Percentiles rank a stretch among this genome's conserved stretches.
Conservation (phyloP, 2,888 invertebrate genomes). For the Lochmaea crataegi region DNA sequence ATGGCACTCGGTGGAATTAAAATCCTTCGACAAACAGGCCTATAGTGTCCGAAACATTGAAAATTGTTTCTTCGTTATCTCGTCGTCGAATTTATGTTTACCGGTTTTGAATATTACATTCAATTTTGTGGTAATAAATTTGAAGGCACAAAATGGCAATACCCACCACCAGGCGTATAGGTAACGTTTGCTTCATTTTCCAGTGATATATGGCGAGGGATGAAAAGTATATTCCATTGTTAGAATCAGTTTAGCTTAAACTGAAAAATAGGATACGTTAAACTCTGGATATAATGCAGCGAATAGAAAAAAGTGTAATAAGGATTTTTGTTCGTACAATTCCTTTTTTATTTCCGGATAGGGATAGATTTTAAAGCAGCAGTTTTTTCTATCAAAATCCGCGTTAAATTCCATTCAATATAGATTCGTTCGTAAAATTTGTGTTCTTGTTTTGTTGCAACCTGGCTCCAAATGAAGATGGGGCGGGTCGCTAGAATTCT, state of each 20-base stretch:
- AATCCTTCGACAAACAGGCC: conserved; percentile 5
- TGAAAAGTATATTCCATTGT: conserved; percentile 10
- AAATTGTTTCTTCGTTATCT: conserved; percentile 35
- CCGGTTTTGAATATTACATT: conserved; percentile 35
- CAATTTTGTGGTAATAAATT: conserved; percentile 33
- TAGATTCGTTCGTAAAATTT: too few species aligned
- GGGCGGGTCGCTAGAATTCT: too few species aligned
- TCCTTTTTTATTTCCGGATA: too few species aligned
- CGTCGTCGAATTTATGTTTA: conserved; percentile 31
- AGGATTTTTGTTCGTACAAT: too few species aligned
- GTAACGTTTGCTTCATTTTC: conserved; percentile 25
- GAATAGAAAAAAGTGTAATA: background rate
- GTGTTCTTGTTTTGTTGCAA: too few species aligned
- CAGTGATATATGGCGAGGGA: background rate
- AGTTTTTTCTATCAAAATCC: too few species aligned
- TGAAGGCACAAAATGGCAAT: conserved; percentile 23
- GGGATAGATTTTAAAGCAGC: too few species aligned
- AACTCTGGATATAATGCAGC: background rate
- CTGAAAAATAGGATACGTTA: conserved; percentile 2
- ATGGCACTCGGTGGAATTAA: conserved; percentile 2
- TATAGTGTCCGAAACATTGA: conserved; percentile 18
- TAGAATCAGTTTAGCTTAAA: conserved; percentile 1
- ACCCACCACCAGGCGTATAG: conserved; percentile 13
- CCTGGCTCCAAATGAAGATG: too few species aligned
- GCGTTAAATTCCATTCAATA: too few species aligned